Evolutionary conservation across 2,113 vertebrate genomes (phyloP), one percentile per base, ranked within the genome.

Genomic region (Lipophrys pholis): DNA sequence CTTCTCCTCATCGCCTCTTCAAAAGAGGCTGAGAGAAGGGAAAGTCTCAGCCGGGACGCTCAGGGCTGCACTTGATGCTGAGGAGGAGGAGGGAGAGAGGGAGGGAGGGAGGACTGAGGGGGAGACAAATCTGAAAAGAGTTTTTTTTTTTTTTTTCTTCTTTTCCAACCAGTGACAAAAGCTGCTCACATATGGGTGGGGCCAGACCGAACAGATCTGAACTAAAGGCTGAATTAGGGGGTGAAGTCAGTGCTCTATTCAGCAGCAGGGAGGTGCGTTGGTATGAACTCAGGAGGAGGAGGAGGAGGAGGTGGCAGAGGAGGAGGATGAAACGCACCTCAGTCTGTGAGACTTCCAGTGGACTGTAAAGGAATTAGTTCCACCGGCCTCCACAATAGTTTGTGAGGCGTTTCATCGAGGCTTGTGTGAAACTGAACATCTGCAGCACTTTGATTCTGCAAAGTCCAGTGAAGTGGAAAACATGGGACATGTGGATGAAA

Each of bases 51-150:
- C 76, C 85, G 78, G 78, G 79, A 81, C 81, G 62, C 82, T 84
- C 55, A 56, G 75, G 85, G 75, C 87, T 89, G 90, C 92, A 92
- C 91, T 93, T 94, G 93, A 93, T 93, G 93, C 93, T 91, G 80
- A 81, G 85, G 84, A 86, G 71, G 61, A 48, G 84, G 73, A 85
- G 64, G 84, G 77, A 76, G 73, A 72, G 66, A 50, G 5, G 56
- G n/a, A 11, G 42, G 14, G 68, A 49, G 11, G 51, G 38, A 69
- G 82, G 39, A 60, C 80, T 17, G 15, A 49, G 55, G 11, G 46
- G 56, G 45, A 45, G 71, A 58, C 40, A 64, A 68, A 73, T 73
- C 73, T 85, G 72, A 87, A 89, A 89, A 77, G 76, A 58, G 80
- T 70, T 74, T 52, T 71, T 50, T 69, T 57, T 45, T 30, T 70